Evolutionary conservation across 2,113 vertebrate species (phyloP), one percentile per base, ranked within the genome.

Genomic region (Oxyruncus cristatus): DNA sequence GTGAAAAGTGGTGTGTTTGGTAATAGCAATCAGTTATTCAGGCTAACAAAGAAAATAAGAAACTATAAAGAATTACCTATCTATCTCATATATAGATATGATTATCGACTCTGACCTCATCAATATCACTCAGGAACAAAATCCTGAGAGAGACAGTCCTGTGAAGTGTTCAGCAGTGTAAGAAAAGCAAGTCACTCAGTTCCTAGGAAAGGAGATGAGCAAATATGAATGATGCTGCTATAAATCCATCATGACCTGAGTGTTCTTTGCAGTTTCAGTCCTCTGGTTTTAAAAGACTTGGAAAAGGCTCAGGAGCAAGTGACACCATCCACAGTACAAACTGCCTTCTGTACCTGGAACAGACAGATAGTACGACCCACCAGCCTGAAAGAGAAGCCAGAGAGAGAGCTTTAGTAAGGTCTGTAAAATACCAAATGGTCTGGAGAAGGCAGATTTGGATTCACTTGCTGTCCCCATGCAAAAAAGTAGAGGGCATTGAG

Each of bases 31-130:
- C 15, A 56, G 39, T 67, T 65, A 52, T 46, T 76, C 44, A 52
- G 62, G 35, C 15, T 70, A 65, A 42, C 14, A 92, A 79, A 88
- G 42, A 67, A 37, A 79, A 49, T 3, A 4, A 71, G 41, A 33
- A 81, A 6, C n/a, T 9, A 9, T 37, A 32, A 65, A 88, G 14
- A 49, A 41, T 35, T 55, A 12, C 33, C 24, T 44, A 4, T 23
- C 4, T 33, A 52, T 27, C 27, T 61, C 16, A 22, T 18, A 35
- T 27, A 16, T 16, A 27, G n/a, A n/a, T 17, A 47, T 0, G 0
- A 61, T 44, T 20, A 72, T 23, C 35, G 49, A 12, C 58, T 80
- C 59, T 35, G 56, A 81, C 33, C 39, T 42, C 35, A 89, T 17
- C 2, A 9, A 5, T 67, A 74, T 26, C 56, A 35, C 28, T 37